Conservation (phyloP, 1,140 invertebrate species). For the Atta texana region DNA sequence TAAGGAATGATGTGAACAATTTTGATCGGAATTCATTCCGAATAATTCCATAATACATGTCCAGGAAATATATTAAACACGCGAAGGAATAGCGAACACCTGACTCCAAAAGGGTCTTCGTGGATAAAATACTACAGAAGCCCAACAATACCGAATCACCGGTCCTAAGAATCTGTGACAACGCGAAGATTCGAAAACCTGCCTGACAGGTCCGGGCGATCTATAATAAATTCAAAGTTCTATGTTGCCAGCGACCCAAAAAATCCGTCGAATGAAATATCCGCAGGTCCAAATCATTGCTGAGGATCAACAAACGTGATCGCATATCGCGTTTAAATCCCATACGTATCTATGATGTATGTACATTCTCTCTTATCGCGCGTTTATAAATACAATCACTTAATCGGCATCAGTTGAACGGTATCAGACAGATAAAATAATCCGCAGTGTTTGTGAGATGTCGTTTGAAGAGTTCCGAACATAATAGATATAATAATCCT, state of each 20-base stretch:
- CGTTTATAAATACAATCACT: background rate
- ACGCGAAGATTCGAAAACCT: background rate
- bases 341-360: background rate
- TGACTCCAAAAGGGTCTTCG: background rate
- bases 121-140: background rate
- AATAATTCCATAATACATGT: no score
- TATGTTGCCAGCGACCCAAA: background rate
- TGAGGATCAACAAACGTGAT: background rate
- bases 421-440: conserved; percentile 14
- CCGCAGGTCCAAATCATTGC: background rate
- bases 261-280: background rate
- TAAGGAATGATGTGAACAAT: no score
- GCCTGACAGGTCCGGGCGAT: background rate
- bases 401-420: background rate
- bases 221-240: background rate
- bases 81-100: background rate
- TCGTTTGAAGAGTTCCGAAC: no score
- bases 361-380: background rate
- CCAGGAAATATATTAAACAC: background rate
- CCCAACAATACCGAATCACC: background rate
- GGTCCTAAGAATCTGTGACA: conserved; percentile 11
- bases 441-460: background rate
- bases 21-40: no score
- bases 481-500: no score
- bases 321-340: background rate